phyloP scores from a whole-genome alignment of 2,113 vertebrate species.

The Myotis brandtii region DNA sequence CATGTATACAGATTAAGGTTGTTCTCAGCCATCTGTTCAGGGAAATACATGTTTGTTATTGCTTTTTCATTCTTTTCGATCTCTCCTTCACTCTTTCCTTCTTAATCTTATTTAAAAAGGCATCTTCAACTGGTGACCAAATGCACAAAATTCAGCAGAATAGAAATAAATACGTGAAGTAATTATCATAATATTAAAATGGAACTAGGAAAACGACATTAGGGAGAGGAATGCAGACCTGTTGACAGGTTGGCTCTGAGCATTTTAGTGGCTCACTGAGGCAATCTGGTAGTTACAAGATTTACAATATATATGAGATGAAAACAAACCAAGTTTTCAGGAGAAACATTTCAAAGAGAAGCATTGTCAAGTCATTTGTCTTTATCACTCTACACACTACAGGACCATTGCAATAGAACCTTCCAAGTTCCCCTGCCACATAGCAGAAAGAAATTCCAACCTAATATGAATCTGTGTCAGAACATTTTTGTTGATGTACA shows the following conservation, averaged over 20 bases:
- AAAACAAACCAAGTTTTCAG: conserved; percentile 18
- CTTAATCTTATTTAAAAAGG: not conserved
- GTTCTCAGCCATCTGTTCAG: not conserved
- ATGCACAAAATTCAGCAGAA: not conserved
- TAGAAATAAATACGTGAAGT: not conserved
- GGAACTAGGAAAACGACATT: not conserved
- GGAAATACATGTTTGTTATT: not conserved
- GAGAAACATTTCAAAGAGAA: not conserved
- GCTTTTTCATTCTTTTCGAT: not conserved
- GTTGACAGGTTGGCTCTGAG: not conserved
- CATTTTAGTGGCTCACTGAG: not conserved
- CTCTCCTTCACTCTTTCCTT: not conserved
- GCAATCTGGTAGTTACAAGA: not conserved
- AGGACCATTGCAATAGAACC: not conserved
- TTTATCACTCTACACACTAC: not conserved
- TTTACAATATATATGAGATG: not conserved
- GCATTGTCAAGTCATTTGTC: not conserved
- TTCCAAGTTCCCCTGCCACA: not conserved
- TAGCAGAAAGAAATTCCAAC: not conserved
- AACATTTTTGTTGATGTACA: not conserved
- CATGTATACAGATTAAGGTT: not conserved
- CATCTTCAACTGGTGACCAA: not conserved
- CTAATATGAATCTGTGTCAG: not conserved
- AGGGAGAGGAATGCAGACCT: not conserved
- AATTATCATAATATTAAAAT: not conserved